Base-by-base conservation (phyloP, 2,113 vertebrate genomes). In the Proteles cristata region DNA sequence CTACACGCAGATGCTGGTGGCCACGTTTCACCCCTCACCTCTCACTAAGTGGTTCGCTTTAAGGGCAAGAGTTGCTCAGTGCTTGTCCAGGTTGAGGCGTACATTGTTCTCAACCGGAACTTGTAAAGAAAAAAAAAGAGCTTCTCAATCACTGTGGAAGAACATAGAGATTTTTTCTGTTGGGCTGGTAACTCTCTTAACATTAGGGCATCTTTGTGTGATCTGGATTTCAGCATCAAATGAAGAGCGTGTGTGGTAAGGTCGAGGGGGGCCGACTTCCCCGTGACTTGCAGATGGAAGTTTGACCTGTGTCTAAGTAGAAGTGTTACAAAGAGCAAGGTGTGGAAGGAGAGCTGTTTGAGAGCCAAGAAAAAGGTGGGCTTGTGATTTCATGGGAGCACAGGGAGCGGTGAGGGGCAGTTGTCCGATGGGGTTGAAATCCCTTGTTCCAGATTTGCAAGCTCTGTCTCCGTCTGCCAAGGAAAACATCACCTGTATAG, bases 401-500 rank as follows among this genome's bases (percentile, higher is more conserved):
- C 55, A 55, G 73, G 77, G 86, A 89, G 92, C 31, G n/a, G 8
- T 77, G 95, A 35, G 43, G 85, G 14, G 17, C 53, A 45, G 55
- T 28, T 48, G 86, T 97, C 43, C 77, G 94, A 21, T 93, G 96
- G 21, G 73, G 73, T 92, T 87, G 95, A 96, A 96, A 94, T 81
- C 89, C 31, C 4, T 65, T 5, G 28, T 26, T 84, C 71, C 11
- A 4, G 28, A 15, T 65, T 21, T 35, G 4, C 53, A 63, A 89
- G 74, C 31, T 50, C 23, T 68, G 31, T 84, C 92, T 0, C 0
- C 93, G 55, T 95, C 50, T 85, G 98, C 93, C 92, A 97, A 89
- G 95, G 97, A 97, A 97, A 98, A 97, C 88, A 96, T 7, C 48
- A n/a, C 50, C 39, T 65, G 86, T 94, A 88, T 96, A 98, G 55